Evolutionary conservation across 2,888 invertebrate species (phyloP).

Genomic region (Epiblema foenella): DNA sequence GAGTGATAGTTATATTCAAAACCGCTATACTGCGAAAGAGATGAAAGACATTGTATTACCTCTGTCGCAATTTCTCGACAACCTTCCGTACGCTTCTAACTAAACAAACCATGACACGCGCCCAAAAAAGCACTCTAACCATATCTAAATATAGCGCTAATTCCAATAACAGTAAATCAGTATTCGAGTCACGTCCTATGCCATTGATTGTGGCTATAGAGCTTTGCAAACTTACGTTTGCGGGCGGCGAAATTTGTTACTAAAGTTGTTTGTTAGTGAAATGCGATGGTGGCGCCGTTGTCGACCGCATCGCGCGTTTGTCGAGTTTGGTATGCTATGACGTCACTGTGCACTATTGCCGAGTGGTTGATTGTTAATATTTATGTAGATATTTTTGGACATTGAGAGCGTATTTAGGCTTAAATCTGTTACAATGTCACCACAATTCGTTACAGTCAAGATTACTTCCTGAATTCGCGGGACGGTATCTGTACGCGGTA

Average conservation of each 20-base stretch:
- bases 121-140: background rate
- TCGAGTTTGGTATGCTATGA: slow-evolving; percentile 29
- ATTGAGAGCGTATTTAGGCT: background rate
- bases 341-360: slow-evolving; percentile 37
- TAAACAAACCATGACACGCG: slow-evolving; percentile 14
- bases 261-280: background rate
- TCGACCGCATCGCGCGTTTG: background rate
- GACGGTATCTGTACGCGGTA: no score
- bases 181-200: slow-evolving; percentile 30
- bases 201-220: slow-evolving; percentile 41
- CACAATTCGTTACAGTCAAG: background rate
- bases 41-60: no score
- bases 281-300: slow-evolving; percentile 18
- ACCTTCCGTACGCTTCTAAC: slow-evolving; percentile 9
- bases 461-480: background rate
- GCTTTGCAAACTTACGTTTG: slow-evolving; percentile 28
- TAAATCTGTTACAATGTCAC: background rate
- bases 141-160: background rate
- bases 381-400: background rate
- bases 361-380: background rate
- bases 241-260: slow-evolving; percentile 16
- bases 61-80: slow-evolving; percentile 10
- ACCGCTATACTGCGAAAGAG: no score
- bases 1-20: no score
- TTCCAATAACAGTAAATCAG: background rate